A percentile compares a stretch with the other conserved stretches of the same genome.
These are phyloP conservation scores for Caretta caretta DNA, from an alignment of 2,113 vertebrate species.

Conservation along the genomic window DNA sequence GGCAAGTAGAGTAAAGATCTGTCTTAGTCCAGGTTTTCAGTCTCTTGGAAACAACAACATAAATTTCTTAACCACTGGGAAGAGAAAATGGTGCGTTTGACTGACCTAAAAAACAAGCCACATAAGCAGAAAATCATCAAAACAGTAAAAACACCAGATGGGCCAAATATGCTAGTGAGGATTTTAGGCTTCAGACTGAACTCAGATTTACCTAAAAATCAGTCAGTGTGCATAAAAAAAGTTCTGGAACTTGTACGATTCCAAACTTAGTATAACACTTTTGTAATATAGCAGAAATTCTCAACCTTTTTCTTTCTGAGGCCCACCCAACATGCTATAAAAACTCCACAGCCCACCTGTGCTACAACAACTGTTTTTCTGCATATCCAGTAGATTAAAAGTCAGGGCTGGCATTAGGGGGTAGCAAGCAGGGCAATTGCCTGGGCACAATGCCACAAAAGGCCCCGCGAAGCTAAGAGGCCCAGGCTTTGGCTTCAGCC, in stretches of 20 bases:
- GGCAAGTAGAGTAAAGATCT: conserved; percentile 79
- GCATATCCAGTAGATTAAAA: too few relatives aligned
- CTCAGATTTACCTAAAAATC: neutral
- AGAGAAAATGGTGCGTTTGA: conserved; percentile 37
- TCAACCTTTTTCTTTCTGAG: too few relatives aligned
- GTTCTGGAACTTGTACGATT: neutral
- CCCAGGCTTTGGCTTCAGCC: too few relatives aligned
- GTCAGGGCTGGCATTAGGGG: too few relatives aligned
- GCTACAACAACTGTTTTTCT: too few relatives aligned
- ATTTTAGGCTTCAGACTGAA: neutral
- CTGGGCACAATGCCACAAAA: too few relatives aligned
- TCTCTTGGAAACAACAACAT: conserved; percentile 77
- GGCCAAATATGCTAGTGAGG: neutral
- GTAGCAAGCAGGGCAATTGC: too few relatives aligned
- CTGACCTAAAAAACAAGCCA: conserved; percentile 52
- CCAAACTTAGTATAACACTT: neutral
- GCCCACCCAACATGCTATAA: too few relatives aligned
- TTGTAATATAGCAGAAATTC: neutral
- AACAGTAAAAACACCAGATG: conserved; percentile 52
- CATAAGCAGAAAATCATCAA: conserved; percentile 62
- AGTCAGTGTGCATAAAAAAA: neutral
- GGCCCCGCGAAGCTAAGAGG: too few relatives aligned
- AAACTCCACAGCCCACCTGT: too few relatives aligned
- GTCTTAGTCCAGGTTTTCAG: conserved; percentile 74
- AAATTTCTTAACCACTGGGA: conserved; percentile 71